These are phyloP conservation scores for Aselliscus stoliczkanus DNA, from an alignment of 2,797 vertebrate genomes.

Conservation along the genomic window DNA sequence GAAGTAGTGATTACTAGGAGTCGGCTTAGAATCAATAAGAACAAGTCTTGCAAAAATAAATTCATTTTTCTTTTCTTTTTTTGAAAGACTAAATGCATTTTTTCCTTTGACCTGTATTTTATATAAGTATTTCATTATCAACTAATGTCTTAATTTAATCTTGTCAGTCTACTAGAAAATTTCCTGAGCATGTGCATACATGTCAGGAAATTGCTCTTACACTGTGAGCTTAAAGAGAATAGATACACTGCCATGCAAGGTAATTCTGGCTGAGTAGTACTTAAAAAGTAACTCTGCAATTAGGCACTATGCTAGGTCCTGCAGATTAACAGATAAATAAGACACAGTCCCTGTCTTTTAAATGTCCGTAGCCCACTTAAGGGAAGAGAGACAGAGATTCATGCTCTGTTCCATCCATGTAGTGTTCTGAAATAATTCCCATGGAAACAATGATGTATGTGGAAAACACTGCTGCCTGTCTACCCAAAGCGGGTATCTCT, in stretches of 20 bases:
- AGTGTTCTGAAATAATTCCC: background rate
- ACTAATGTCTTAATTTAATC: conserved; percentile 33
- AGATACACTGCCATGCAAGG: background rate
- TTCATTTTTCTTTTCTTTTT: conserved; percentile 22
- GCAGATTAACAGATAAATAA: background rate
- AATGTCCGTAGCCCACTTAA: background rate
- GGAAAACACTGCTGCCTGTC: background rate
- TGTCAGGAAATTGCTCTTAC: background rate
- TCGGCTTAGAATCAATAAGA: background rate
- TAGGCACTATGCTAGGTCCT: background rate
- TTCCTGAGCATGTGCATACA: background rate
- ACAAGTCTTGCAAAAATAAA: conserved; percentile 44
- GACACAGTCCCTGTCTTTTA: conserved; percentile 5
- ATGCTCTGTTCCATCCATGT: background rate
- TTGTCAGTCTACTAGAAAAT: background rate
- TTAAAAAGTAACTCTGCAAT: conserved; percentile 7
- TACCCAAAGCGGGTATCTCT: background rate
- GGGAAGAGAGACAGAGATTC: background rate
- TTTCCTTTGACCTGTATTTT: conserved; percentile 43
- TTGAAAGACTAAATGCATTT: conserved; percentile 50
- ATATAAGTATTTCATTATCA: conserved; percentile 42
- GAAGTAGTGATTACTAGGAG: conserved; percentile 9
- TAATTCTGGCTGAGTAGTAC: background rate
- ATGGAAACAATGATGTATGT: background rate
- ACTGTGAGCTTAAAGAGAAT: background rate